Evolutionary conservation across 2,888 invertebrate genomes (phyloP).

Genomic region (Amiota communis): DNA sequence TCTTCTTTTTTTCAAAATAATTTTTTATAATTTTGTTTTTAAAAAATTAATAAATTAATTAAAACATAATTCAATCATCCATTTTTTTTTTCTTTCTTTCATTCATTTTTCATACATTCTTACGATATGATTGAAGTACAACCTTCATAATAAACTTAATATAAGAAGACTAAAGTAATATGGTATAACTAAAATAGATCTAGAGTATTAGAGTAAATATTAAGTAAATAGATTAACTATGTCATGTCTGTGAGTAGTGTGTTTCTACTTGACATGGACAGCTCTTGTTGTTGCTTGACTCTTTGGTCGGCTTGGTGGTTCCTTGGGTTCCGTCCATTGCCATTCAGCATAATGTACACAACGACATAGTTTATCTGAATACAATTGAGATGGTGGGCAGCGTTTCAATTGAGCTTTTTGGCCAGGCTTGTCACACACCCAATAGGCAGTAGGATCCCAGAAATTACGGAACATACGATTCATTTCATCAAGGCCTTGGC

Average conservation of each 20-base stretch:
- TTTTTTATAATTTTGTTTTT: too few relatives aligned
- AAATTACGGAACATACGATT: slow-evolving; percentile 67
- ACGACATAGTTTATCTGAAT: slow-evolving; percentile 58
- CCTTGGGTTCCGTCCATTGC: slow-evolving; percentile 66
- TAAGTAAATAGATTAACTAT: slow-evolving; percentile 5
- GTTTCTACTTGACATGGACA: slow-evolving; percentile 2
- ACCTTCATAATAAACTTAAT: slow-evolving; percentile 3
- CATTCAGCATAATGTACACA: slow-evolving; percentile 66
- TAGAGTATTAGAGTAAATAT: not conserved
- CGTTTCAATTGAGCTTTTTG: slow-evolving; percentile 56
- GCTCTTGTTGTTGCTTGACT: slow-evolving; percentile 16
- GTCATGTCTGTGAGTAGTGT: slow-evolving; percentile 31
- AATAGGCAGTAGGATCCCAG: slow-evolving; percentile 70
- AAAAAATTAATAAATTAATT: slow-evolving; percentile 51
- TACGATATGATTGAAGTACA: too few relatives aligned
- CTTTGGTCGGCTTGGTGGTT: slow-evolving; percentile 67
- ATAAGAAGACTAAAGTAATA: slow-evolving; percentile 50
- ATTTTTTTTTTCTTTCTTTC: too few relatives aligned
- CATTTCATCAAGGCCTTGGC: slow-evolving; percentile 63
- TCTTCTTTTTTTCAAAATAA: too few relatives aligned
- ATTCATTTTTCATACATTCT: too few relatives aligned
- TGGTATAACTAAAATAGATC: slow-evolving; percentile 30
- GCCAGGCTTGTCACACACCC: slow-evolving; percentile 64
- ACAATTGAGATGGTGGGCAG: slow-evolving; percentile 61
- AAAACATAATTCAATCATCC: not conserved